phyloP scores from a whole-genome alignment of 2,888 invertebrate genomes.

The Apeira syringaria region DNA sequence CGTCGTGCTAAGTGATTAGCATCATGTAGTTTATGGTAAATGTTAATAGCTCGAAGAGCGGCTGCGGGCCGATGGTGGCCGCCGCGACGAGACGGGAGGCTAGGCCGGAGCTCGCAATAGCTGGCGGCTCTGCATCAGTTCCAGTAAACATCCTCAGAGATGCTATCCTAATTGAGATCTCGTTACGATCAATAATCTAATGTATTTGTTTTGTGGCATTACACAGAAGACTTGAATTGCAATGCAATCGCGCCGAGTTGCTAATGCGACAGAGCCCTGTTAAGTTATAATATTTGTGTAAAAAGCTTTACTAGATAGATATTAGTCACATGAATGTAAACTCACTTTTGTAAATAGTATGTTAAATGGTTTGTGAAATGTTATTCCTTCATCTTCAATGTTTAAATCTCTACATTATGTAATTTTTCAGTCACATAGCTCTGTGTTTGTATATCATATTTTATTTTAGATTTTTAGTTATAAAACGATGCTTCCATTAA shows the following conservation, averaged over 20 bases:
- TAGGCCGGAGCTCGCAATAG: constrained; percentile 29
- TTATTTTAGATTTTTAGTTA: constrained; percentile 66
- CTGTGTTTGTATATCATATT: constrained; percentile 24
- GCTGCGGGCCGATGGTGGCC: constrained; percentile 18
- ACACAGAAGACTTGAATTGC: constrained; percentile 76
- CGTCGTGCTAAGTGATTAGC: constrained; percentile 70
- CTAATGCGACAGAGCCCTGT: constrained; percentile 51
- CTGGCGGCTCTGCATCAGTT: constrained; percentile 51
- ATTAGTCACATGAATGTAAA: constrained; percentile 68
- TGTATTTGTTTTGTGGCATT: constrained; percentile 78
- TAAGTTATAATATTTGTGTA: constrained; percentile 76
- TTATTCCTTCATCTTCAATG: constrained; percentile 7
- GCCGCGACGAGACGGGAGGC: constrained; percentile 43
- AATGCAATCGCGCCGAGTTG: constrained; percentile 64
- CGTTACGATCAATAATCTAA: constrained; percentile 80
- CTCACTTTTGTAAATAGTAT: constrained; percentile 71
- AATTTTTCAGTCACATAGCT: constrained; percentile 2
- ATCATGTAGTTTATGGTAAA: constrained; percentile 72
- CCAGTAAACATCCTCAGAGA: constrained; percentile 69
- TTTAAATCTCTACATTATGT: no score
- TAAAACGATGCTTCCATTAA: constrained; percentile 82
- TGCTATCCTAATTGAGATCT: constrained; percentile 81
- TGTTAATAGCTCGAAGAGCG: constrained; percentile 64
- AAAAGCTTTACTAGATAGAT: constrained; percentile 79
- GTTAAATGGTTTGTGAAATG: constrained; percentile 58